Base-by-base conservation (phyloP, 2,797 vertebrate species). In the Hirundo rustica region DNA sequence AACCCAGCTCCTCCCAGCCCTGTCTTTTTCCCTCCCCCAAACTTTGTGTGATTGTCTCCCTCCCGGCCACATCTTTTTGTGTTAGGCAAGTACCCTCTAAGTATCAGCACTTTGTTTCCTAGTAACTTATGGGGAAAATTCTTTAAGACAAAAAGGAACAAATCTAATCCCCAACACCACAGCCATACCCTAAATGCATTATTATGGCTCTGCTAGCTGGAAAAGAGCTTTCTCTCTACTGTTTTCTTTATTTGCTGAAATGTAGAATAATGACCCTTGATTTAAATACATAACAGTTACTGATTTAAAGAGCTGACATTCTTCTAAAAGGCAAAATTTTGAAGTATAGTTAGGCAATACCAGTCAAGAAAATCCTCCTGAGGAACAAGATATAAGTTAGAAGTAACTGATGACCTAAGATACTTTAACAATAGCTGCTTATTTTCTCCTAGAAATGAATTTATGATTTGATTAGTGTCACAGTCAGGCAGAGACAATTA, bases 391-490 rank as follows among this genome's bases (percentile, higher is more conserved):
- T 50, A 20, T 18, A 71, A 83, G 21, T 32, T 55, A 44, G 64
- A 85, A 93, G 23, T 25, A 61, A 26, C 15, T 47, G 64, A 74
- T 84, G 48, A 51, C 34, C 32, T 68, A 76, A 89, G 50, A 57
- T 74, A 25, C 14, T 62, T 26, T 34, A 72, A 85, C 2, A 27
- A 26, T 53, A 73, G 44, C 44, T 80, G 34, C 50, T 91, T 73
- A 64, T 89, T 92, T 96, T 93, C 30, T 64, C 11, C 42, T 79
- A 62, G 18, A 83, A 95, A 93, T 87, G n/a, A 65, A 17, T 50
- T 77, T 77, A 13, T 71, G 47, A 58, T 77, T 83, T 29, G 32
- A 65, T 92, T 83, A 89, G 34, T 50, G 40, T 47, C 55, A 64
- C 51, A 66, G 53, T 78, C 53, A 76, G 53, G 40, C 75, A 85